phyloP scores from a whole-genome alignment of 2,113 vertebrate species.

The Callaeas wilsoni region DNA sequence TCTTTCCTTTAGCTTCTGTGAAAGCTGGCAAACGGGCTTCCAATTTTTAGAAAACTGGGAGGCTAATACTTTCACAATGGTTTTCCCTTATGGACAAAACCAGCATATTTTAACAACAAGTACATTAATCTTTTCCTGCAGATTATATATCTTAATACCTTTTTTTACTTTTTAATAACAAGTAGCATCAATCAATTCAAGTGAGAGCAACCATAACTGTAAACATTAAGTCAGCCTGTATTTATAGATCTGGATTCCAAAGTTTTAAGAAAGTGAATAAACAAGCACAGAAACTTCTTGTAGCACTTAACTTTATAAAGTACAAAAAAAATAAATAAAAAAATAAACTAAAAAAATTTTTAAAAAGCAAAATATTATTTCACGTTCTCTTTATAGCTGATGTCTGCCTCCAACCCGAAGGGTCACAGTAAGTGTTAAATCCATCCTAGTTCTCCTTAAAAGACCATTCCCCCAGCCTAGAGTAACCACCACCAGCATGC shows the following conservation, averaged over 20 bases:
- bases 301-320: background rate
- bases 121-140: background rate
- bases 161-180: background rate
- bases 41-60: background rate
- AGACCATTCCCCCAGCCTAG: background rate
- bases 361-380: slow-evolving; percentile 31
- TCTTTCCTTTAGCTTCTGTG: background rate
- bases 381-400: background rate
- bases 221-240: background rate
- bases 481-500: background rate
- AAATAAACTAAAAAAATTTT: background rate
- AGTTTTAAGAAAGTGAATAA: slow-evolving; percentile 2
- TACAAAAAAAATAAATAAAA: background rate
- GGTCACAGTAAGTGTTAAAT: accelerated
- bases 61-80: background rate
- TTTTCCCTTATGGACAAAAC: background rate
- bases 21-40: background rate
- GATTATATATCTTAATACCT: background rate
- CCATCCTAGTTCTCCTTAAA: background rate
- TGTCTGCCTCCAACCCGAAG: background rate
- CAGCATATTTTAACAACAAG: background rate
- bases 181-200: background rate
- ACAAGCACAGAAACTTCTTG: background rate
- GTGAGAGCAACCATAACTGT: background rate
- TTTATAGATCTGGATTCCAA: slow-evolving; percentile 19